Percentiles rank a stretch among this genome's conserved stretches.
Evolutionary conservation across 2,888 invertebrate genomes (phyloP).

Genomic region (Drosophila testacea): DNA sequence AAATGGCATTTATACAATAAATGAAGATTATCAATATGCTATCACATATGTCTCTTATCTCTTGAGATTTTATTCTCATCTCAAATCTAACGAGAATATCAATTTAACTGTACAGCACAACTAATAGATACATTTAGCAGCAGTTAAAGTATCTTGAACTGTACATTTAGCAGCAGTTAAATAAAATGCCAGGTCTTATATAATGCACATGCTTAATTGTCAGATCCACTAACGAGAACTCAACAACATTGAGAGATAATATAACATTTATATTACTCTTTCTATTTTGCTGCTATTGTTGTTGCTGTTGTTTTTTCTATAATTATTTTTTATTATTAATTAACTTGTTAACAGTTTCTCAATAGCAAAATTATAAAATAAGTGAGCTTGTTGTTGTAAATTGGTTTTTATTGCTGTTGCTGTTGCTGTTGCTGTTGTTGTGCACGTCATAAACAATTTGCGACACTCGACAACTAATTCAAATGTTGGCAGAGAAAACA

Average conservation of each 20-base stretch:
- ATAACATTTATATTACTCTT: conserved; percentile 11
- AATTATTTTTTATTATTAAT: conserved; percentile 61
- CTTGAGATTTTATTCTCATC: not conserved
- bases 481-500: conserved; percentile 34
- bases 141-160: conserved; percentile 59
- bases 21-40: not conserved
- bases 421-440: conserved; percentile 55
- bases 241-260: conserved; percentile 15
- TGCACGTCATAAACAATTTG: conserved; percentile 72
- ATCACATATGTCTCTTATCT: not conserved
- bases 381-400: conserved; percentile 43
- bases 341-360: conserved; percentile 79
- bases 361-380: conserved; percentile 63
- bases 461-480: conserved; percentile 60
- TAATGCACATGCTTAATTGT: conserved; percentile 39
- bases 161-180: conserved; percentile 68
- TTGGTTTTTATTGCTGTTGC: conserved; percentile 16
- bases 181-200: conserved; percentile 40
- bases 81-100: conserved; percentile 11
- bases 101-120: conserved; percentile 28
- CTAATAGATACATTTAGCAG: conserved; percentile 56
- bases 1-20: not conserved
- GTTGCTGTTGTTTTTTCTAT: conserved; percentile 7
- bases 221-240: conserved; percentile 28
- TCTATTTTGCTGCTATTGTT: conserved; percentile 3